Evolutionary conservation across 2,888 invertebrate species (phyloP).

Genomic region (Cosmorhoe ocellata): DNA sequence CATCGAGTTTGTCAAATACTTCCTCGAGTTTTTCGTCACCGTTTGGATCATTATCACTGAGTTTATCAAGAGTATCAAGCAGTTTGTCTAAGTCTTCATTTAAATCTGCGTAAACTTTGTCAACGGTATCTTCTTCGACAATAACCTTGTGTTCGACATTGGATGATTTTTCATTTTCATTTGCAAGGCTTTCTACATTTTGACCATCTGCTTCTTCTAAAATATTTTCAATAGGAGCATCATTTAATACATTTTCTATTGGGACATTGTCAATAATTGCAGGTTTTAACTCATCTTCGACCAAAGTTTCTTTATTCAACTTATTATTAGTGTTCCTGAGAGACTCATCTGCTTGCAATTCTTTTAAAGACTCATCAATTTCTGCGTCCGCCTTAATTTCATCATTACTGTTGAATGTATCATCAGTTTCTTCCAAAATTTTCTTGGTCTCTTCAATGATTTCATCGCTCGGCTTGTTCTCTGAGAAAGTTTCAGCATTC

Average conservation of each 20-base stretch:
- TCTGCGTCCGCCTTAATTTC: conserved; percentile 5
- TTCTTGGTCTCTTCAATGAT: conserved; percentile 15
- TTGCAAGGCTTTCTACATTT: neutral
- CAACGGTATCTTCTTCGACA: conserved; percentile 46
- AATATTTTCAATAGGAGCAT: neutral
- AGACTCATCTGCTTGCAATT: neutral
- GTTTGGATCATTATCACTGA: conserved; percentile 37
- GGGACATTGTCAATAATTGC: neutral
- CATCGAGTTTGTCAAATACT: conserved; percentile 26
- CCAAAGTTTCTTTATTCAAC: neutral
- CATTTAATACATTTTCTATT: neutral
- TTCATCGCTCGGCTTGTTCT: conserved; percentile 2
- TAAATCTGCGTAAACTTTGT: conserved; percentile 52
- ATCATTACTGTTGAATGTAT: conserved; percentile 14
- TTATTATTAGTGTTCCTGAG: neutral
- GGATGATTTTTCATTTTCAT: conserved; percentile 15
- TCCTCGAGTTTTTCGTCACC: conserved; percentile 25
- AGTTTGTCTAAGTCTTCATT: conserved; percentile 56
- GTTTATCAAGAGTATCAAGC: conserved; percentile 52
- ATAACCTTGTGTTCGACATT: conserved; percentile 19
- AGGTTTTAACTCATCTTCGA: neutral
- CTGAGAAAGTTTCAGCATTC: conserved; percentile 1
- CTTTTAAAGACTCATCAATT: neutral
- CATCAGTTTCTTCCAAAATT: conserved; percentile 14
- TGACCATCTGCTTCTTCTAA: neutral